Conservation (phyloP, 2,797 vertebrate species). For the Benthosema pterotum region DNA sequence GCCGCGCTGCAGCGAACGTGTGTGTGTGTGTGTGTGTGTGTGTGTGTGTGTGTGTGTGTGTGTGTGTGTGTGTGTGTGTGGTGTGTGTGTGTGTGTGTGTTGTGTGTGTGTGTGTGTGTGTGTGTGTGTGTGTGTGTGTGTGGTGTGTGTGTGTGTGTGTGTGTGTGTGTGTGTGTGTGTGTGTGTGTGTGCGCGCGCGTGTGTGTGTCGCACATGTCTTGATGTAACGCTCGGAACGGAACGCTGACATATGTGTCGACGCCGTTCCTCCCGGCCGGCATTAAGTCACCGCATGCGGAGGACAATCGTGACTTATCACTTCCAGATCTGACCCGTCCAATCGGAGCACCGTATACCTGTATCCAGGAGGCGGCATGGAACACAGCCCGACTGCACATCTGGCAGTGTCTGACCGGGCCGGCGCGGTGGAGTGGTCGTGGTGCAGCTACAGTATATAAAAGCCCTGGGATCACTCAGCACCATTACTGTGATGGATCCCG, state of each 20-base stretch:
- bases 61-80: too few relatives aligned
- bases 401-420: conserved; percentile 45
- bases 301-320: conserved; percentile 11
- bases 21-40: too few relatives aligned
- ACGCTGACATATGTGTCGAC: conserved; percentile 16
- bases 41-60: too few relatives aligned
- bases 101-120: too few relatives aligned
- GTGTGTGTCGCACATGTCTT: conserved; percentile 46
- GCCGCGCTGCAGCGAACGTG: conserved; percentile 32
- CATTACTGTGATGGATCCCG: conserved; percentile 57
- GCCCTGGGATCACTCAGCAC: conserved; percentile 48
- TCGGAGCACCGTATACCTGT: conserved; percentile 26
- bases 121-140: too few relatives aligned
- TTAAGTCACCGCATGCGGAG: conserved; percentile 11
- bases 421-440: conserved; percentile 39
- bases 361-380: conserved; percentile 37
- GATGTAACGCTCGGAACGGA: conserved; percentile 36
- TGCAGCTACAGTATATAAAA: conserved; percentile 56
- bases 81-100: too few relatives aligned
- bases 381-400: conserved; percentile 66
- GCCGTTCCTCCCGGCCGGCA: conserved; percentile 21
- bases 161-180: too few relatives aligned
- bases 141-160: too few relatives aligned
- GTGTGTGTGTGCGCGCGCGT: conserved; percentile 32
- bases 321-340: conserved; percentile 11